Evolutionary conservation across 2,888 invertebrate species (phyloP), one percentile per base, ranked within the genome.

Genomic region (Polyommatus iphigenia): DNA sequence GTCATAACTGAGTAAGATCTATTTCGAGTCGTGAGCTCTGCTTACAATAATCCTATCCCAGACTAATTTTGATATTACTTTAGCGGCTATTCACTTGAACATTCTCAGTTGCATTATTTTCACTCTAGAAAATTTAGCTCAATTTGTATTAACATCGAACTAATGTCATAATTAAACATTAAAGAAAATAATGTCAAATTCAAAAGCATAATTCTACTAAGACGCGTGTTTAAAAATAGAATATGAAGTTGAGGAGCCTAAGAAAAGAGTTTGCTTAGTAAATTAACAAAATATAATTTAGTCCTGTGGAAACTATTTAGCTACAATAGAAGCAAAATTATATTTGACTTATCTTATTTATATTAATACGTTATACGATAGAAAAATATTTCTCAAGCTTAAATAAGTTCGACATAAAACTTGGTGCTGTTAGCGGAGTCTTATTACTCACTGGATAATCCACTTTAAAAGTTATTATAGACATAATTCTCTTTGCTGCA

Each of bases 371-470:
- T 67, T 29, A 29, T 29, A 8, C 24, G 29, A 67, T 67, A 67
- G 62, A 67, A 15, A 67, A 67, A 67, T 15, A 29, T 24, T 24
- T 32, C 67, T 67, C 20, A 54, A 50, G 46, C 41, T 20, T 46
- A 18, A 29, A 54, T 75, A 18, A 75, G 54, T 75, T 50, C 54
- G 29, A 50, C 54, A 75, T 75, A 18, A 75, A 54, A 24, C 73
- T 54, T 29, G 29, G 75, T 75, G 75, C 29, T 75, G 75, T 54
- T 75, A 75, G 75, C 54, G 18, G 8, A 54, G 50, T 29, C 75
- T 54, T 54, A 75, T 75, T 54, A 24, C 75, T 54, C 75, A 75
- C 75, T 10, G 75, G 75, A 75, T 75, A 75, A 75, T 50, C 75
- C 54, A 75, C 50, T 75, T 75, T 75, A 54, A 75, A 75, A 54